Conservation (phyloP, 2,888 invertebrate species). For the Eupithecia vulgata region DNA sequence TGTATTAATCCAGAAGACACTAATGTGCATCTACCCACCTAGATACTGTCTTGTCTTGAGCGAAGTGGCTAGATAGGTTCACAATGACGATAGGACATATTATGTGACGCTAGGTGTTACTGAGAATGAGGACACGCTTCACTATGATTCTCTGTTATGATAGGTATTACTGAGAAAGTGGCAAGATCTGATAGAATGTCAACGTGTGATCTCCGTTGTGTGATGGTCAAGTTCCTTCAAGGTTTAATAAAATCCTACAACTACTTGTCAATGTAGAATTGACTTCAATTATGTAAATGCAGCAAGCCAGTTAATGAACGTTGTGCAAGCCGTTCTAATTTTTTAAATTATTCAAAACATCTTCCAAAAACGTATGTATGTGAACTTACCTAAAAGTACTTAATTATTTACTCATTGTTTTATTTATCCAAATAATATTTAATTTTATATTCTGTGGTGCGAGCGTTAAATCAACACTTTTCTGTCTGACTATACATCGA, state of each 20-base stretch:
- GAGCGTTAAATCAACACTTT: no score
- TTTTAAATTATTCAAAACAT: no score
- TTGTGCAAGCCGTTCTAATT: no score
- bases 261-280: no score
- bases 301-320: no score
- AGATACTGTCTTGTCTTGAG: background rate
- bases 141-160: background rate
- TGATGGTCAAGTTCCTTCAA: background rate
- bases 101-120: background rate
- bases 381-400: no score
- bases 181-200: background rate
- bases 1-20: background rate
- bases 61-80: background rate
- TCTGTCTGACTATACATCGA: no score
- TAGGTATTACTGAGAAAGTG: background rate
- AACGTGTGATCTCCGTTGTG: background rate
- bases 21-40: conserved; percentile 5
- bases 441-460: no score
- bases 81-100: background rate
- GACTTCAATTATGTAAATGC: no score
- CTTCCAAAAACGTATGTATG: no score
- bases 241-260: background rate
- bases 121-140: background rate
- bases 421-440: no score
- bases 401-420: no score